Evolutionary conservation across 92 coral and sea anemone genomes (phyloP).

Genomic region (Epizoanthus stellaris): DNA sequence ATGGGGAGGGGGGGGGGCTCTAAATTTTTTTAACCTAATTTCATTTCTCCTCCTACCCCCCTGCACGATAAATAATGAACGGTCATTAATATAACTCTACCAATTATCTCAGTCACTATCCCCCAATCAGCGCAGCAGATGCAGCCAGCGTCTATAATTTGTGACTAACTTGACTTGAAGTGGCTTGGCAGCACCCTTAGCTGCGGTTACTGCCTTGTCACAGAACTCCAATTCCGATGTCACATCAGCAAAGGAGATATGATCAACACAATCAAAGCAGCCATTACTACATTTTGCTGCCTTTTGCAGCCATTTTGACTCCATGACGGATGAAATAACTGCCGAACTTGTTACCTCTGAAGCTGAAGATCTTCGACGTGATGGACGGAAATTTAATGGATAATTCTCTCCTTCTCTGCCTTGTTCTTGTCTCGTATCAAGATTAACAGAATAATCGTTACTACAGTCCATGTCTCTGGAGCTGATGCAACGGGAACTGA

Average conservation of each 20-base stretch:
- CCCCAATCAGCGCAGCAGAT: neutral
- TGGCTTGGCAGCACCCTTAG: conserved; percentile 35
- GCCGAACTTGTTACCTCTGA: neutral
- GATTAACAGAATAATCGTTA: conserved; percentile 9
- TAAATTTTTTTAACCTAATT: no score
- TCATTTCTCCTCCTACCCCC: no score
- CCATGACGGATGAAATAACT: neutral
- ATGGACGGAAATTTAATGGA: neutral
- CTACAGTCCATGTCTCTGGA: neutral
- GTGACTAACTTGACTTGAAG: conserved; percentile 53
- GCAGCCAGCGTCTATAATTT: conserved; percentile 57
- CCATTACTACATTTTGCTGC: neutral
- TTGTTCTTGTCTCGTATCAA: neutral
- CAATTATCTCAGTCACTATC: no score
- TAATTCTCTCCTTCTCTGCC: neutral
- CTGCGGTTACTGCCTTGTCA: conserved; percentile 32
- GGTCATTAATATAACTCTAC: no score
- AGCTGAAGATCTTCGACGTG: neutral
- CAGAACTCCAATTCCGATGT: conserved; percentile 56
- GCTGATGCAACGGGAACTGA: conserved; percentile 24
- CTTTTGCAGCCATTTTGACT: conserved; percentile 28
- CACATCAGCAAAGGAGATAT: conserved; percentile 25
- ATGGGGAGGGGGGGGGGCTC: no score
- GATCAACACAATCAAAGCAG: neutral
- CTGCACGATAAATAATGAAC: no score